phyloP scores from a whole-genome alignment of 2,888 invertebrate genomes.

The Iphiclides podalirius region DNA sequence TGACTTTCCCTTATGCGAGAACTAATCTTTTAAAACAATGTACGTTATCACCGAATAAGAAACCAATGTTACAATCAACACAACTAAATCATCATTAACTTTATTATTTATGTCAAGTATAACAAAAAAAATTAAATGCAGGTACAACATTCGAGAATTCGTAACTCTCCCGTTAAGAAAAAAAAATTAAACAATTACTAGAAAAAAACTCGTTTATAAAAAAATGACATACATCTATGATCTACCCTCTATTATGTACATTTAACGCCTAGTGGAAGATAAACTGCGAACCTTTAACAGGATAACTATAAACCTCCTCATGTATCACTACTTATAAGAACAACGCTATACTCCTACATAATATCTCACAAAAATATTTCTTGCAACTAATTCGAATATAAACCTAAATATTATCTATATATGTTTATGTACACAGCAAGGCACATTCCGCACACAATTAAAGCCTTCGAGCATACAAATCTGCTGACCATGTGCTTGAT shows the following conservation, averaged over 20 bases:
- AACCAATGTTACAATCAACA: slow-evolving; percentile 62
- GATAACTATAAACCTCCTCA: slow-evolving; percentile 65
- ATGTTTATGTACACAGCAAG: slow-evolving; percentile 74
- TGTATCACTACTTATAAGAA: slow-evolving; percentile 65
- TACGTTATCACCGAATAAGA: slow-evolving; percentile 56
- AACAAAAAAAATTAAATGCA: slow-evolving; percentile 78
- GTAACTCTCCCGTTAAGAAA: slow-evolving; percentile 72
- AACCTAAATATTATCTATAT: slow-evolving; percentile 65
- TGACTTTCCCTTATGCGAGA: slow-evolving; percentile 72
- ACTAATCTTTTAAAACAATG: slow-evolving; percentile 53
- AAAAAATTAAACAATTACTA: slow-evolving; percentile 74
- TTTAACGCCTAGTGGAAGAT: slow-evolving; percentile 76
- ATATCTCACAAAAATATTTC: slow-evolving; percentile 76
- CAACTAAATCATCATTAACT: slow-evolving; percentile 67
- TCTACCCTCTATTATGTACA: slow-evolving; percentile 72
- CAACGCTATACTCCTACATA: slow-evolving; percentile 67
- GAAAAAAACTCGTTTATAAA: slow-evolving; percentile 64
- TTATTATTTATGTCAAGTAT: slow-evolving; percentile 77
- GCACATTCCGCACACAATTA: slow-evolving; percentile 80
- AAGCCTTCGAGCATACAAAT: slow-evolving; percentile 67
- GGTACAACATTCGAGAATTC: slow-evolving; percentile 81
- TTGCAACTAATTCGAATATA: slow-evolving; percentile 79
- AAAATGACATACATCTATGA: slow-evolving; percentile 65
- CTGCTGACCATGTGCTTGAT: slow-evolving; percentile 70
- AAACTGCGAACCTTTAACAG: slow-evolving; percentile 79